phyloP scores from a whole-genome alignment of 2,113 vertebrate species.

The Narcine bancroftii region DNA sequence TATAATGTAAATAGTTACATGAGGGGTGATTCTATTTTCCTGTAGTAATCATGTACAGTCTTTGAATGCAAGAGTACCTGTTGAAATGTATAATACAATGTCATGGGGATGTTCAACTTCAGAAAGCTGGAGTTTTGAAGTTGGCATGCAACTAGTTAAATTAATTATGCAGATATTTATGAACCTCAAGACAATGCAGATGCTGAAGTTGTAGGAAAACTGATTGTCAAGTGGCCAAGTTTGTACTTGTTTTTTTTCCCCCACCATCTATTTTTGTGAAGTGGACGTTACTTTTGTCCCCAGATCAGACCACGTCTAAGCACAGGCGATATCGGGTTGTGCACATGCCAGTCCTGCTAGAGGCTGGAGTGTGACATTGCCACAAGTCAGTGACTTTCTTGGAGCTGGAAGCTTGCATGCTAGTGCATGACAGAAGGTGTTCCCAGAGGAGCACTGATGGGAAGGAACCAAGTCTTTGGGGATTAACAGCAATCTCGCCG shows the following conservation, averaged over 20 bases:
- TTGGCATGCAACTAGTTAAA: background rate
- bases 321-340: no score
- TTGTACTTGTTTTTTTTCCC: background rate
- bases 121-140: background rate
- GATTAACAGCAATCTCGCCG: background rate
- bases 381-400: background rate
- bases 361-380: background rate
- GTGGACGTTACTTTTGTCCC: background rate
- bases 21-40: background rate
- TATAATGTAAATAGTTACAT: conserved; percentile 21
- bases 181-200: no score
- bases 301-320: no score
- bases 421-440: background rate
- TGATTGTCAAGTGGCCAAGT: background rate
- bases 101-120: background rate
- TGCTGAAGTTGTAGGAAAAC: no score
- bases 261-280: background rate
- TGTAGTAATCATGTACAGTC: background rate
- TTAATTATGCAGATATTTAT: background rate
- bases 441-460: background rate
- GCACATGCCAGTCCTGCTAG: background rate
- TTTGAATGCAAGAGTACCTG: no score
- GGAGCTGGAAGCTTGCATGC: background rate
- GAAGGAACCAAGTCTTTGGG: background rate
- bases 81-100: background rate